Evolutionary conservation across 2,888 invertebrate species (phyloP).

Genomic region (Leucophenga montana): DNA sequence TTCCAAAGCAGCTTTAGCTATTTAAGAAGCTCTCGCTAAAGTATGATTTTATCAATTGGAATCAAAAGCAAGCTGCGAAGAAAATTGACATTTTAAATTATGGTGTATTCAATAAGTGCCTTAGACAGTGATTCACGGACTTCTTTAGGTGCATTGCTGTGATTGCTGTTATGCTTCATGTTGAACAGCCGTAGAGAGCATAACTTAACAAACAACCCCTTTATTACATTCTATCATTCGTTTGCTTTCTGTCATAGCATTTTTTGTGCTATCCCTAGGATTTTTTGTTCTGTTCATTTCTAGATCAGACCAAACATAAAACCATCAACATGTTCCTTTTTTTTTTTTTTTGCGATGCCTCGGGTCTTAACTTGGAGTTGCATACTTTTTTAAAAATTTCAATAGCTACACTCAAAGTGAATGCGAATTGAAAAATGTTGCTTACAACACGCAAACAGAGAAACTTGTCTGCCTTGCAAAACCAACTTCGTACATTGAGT

Average conservation of each 20-base stretch:
- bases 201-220: neutral
- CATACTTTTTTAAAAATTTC: conserved; percentile 57
- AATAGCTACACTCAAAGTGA: conserved; percentile 60
- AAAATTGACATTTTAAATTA: no score
- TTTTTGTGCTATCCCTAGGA: neutral
- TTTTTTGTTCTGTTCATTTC: neutral
- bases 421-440: conserved; percentile 41
- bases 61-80: no score
- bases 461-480: neutral
- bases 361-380: conserved; percentile 48
- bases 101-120: no score
- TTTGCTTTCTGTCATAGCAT: neutral
- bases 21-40: no score
- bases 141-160: no score
- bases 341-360: conserved; percentile 8
- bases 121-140: no score
- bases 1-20: no score
- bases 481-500: neutral
- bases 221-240: neutral
- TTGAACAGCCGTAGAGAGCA: neutral
- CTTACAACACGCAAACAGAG: neutral
- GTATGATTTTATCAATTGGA: no score
- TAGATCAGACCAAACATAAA: conserved; percentile 40
- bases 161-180: no score
- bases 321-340: conserved; percentile 27